Evolutionary conservation across 2,113 vertebrate species (phyloP), one percentile per base, ranked within the genome.

Genomic region (Odontesthes bonariensis): DNA sequence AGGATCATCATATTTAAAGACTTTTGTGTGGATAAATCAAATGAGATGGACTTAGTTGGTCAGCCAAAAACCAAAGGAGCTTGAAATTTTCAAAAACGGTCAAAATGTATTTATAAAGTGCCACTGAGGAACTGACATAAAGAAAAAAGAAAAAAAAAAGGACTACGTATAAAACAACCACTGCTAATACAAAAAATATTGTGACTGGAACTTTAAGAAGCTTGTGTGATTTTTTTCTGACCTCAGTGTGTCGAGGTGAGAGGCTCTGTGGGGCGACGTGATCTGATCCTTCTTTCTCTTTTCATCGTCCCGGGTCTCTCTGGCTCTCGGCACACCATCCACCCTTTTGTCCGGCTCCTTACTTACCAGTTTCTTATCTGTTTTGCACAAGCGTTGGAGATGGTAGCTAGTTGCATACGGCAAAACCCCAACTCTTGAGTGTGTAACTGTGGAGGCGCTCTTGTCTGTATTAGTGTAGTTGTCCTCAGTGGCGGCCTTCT

Each of bases 31-130:
- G 81, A 73, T 72, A 73, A 82, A 86, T 79, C 64, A 64, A 84
- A 77, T 72, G 54, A 81, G 71, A 88, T 86, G 88, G 88, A 91
- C 90, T 88, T 80, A 84, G 86, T 81, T 81, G 84, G 92, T 91
- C 92, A 93, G 92, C 92, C 91, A 75, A 91, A 95, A 96, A 97
- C 95, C 96, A 98, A 97, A 98, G 96, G 95, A 94, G 89, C 89
- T 90, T 87, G 81, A 93, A 77, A 92, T 94, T 95, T 95, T 92
- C 27, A 89, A 93, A 91, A 91, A 86, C 42, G 73, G 86, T 89
- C 76, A 77, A 91, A 88, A 89, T 87, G 84, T 89, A 85, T 92
- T 91, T 91, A 89, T 90, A 85, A 94, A 94, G 92, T 94, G 93
- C 94, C 94, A 93, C 91, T 90, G 92, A 93, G 91, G 87, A 88